Base-by-base conservation (phyloP, 2,888 invertebrate species). In the Drosophila macrospina region DNA sequence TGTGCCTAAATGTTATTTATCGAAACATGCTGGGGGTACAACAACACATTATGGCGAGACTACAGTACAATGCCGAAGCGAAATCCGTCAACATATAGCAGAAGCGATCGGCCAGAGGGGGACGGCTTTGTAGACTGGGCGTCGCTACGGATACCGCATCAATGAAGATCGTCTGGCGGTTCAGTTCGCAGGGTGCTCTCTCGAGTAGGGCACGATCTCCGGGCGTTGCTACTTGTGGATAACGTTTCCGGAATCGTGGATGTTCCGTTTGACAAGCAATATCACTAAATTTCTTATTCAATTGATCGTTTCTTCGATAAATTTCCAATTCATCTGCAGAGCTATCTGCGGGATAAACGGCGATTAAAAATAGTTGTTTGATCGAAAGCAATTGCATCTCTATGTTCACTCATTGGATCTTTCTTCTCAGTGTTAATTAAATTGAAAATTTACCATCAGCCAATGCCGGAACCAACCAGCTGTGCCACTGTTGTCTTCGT, bases 31-130 rank as follows among this genome's bases (percentile, higher is more conserved):
- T 86, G 15, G 87, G 86, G 13, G 80, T 72, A 80, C 87, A 85
- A 61, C 85, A 85, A 61, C 85, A 85, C 87, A 85, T 85, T 5
- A 85, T 77, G 59, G 86, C 87, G 15, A 85, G 69, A 67, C 85
- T 86, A 52, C 86, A 84, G 34, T 85, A 85, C 3, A 85, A 60
- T 0, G 85, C 87, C 44, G 85, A 87, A 0, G 85, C 85, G 34
- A 85, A 85, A 37, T 85, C 85, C 24, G 85, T 81, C 51, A 85
- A 55, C 74, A 87, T 87, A 64, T 85, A 85, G 77, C 85, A 85
- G 32, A 87, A 87, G 0, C 85, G 78, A 72, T 87, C 85, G 24
- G 79, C 61, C 16, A 85, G 42, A 0, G 87, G 85, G 0, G 79
- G 62, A 2, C 87, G 74, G 4, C 11, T 45, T 11, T 60, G 28